Conservation (phyloP, 2,797 vertebrate species). For the Sylvia borin region DNA sequence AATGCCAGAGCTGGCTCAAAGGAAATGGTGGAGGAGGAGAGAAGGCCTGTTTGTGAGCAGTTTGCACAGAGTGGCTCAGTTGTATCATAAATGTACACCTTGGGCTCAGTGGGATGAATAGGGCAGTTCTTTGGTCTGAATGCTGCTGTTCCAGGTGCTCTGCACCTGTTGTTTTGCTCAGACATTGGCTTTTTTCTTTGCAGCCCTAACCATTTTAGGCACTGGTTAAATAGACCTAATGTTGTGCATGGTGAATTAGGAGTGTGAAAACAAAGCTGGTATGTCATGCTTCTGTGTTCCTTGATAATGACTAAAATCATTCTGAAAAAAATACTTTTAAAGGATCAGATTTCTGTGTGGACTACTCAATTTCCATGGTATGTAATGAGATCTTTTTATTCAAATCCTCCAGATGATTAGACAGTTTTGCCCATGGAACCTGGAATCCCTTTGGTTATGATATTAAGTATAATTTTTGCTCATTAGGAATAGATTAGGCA, state of each 20-base stretch:
- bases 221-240: background rate
- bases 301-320: background rate
- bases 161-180: conserved; percentile 29
- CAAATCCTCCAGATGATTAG: background rate
- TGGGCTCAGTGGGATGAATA: background rate
- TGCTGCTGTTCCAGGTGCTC: conserved; percentile 29
- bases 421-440: background rate
- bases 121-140: background rate
- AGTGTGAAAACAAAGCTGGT: background rate
- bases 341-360: background rate
- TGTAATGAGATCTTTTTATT: background rate
- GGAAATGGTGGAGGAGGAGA: background rate
- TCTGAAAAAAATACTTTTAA: background rate
- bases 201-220: background rate
- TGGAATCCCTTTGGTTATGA: background rate
- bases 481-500: background rate
- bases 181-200: conserved; percentile 21
- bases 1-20: background rate
- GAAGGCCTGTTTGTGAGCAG: background rate
- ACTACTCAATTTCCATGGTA: background rate
- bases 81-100: background rate
- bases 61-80: background rate
- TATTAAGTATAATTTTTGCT: background rate
- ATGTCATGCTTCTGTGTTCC: background rate
- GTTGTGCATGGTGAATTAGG: background rate